These are phyloP conservation scores for Diaprepes abbreviatus DNA, from an alignment of 2,888 invertebrate genomes.

Conservation along the genomic window DNA sequence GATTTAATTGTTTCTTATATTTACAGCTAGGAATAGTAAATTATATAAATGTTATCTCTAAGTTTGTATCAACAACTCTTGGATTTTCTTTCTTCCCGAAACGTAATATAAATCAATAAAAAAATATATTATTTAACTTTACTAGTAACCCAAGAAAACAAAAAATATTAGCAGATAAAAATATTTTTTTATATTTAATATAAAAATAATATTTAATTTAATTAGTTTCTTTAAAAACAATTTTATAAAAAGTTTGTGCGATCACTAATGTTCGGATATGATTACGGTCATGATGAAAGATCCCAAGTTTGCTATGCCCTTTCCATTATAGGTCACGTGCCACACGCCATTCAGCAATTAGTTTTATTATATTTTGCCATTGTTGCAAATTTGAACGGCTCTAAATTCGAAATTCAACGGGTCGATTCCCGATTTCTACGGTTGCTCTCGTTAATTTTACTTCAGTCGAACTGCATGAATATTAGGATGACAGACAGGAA, in stretches of 20 bases:
- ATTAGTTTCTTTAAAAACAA: background rate
- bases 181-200: too few species aligned
- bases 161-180: too few species aligned
- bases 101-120: too few species aligned
- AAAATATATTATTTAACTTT: too few species aligned
- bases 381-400: conserved; percentile 52
- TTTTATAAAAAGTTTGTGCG: background rate
- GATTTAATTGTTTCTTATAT: too few species aligned
- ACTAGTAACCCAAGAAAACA: too few species aligned
- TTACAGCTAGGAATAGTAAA: too few species aligned
- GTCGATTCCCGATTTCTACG: conserved; percentile 50
- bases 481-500: conserved; percentile 50
- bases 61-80: too few species aligned
- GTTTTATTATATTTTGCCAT: conserved; percentile 60
- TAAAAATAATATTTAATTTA: too few species aligned
- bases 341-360: conserved; percentile 61
- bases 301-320: conserved; percentile 50
- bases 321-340: conserved; percentile 57
- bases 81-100: too few species aligned
- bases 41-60: too few species aligned
- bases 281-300: conserved; percentile 50
- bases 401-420: conserved; percentile 23
- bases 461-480: conserved; percentile 56
- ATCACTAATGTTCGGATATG: conserved; percentile 32
- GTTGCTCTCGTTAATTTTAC: conserved; percentile 57